phyloP scores from a whole-genome alignment of 2,888 invertebrate genomes.

The Ophioninae sp. region DNA sequence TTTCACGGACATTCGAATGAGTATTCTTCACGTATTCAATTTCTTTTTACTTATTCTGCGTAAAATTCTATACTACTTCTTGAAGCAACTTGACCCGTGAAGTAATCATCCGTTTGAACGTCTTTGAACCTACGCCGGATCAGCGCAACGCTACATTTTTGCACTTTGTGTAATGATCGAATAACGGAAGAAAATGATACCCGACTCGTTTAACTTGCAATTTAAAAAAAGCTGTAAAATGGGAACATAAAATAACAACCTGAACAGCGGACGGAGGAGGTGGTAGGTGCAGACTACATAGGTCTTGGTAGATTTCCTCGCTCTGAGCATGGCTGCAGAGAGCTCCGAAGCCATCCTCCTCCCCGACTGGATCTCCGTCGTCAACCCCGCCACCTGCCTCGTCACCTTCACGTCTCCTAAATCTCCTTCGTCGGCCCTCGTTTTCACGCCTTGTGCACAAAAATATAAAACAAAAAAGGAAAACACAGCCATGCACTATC shows the following conservation, averaged over 20 bases:
- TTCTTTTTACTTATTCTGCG: neutral
- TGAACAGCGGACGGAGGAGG: constrained; percentile 81
- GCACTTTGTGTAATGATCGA: constrained; percentile 2
- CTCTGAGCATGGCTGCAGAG: constrained; percentile 89
- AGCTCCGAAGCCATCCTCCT: constrained; percentile 85
- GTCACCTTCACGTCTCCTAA: constrained; percentile 76
- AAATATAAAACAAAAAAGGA: constrained; percentile 70
- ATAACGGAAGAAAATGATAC: constrained; percentile 27
- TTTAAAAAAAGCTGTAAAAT: constrained; percentile 42
- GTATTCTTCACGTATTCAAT: neutral
- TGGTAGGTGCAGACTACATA: constrained; percentile 88
- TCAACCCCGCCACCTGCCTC: constrained; percentile 74
- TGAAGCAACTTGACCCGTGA: neutral
- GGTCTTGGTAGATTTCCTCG: constrained; percentile 97
- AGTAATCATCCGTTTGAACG: neutral
- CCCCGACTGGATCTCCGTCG: constrained; percentile 79
- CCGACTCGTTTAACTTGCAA: constrained; percentile 11
- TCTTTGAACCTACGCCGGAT: neutral
- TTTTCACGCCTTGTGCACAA: constrained; percentile 79
- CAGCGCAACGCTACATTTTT: constrained; percentile 6
- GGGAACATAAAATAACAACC: constrained; percentile 75
- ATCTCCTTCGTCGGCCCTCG: constrained; percentile 78
- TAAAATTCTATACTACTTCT: neutral
- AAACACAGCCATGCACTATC: constrained; percentile 77
- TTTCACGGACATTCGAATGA: neutral